Base-by-base conservation (phyloP, 2,888 invertebrate species). In the Melinaea marsaeus region DNA sequence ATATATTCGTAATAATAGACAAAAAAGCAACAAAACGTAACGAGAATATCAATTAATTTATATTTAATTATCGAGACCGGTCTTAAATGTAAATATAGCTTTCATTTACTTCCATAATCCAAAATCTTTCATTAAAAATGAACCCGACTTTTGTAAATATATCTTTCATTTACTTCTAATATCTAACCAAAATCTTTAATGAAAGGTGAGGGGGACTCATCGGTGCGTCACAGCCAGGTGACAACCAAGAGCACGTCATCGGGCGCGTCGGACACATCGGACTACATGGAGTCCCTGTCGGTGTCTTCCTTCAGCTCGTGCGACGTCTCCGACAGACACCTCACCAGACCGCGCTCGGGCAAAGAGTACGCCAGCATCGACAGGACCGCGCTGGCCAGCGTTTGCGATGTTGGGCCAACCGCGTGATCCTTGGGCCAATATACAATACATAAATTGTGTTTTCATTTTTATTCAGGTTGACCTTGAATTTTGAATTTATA, bases 221-320 rank as follows among this genome's bases (percentile, higher is more conserved):
- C 90, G 2, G 88, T 87, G 2, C 90, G 92, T 3, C 88, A 86
- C 75, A 92, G 93, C 60, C 92, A 92, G 66, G 84, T 92, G 73
- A 93, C 93, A 65, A 92, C 88, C 61, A 89, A 92, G 71, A 93
- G 93, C 72, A 93, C 93, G 0, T 94, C 94, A 62, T 94, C 94
- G 73, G 94, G 94, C 4, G 94, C 94, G 1, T 95, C 94, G 4
- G 95, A 95, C 78, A 94, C 94, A 79, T 94, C 94, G 0, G 95
- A 95, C 88, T 95, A 94, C 84, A 94, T 94, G 81, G 94, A 95
- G 79, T 94, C 94, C 0, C 85, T 94, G 34, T 94, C 94, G 0
- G 90, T 94, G 32, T 94, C 94, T 2, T 95, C 94, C 0, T 92
- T 94, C 75, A 93, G 94, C 69, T 94, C 94, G 4, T 92, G 92